Evolutionary conservation across 1,140 invertebrate species (phyloP).

Genomic region (Phthorimaea operculella): DNA sequence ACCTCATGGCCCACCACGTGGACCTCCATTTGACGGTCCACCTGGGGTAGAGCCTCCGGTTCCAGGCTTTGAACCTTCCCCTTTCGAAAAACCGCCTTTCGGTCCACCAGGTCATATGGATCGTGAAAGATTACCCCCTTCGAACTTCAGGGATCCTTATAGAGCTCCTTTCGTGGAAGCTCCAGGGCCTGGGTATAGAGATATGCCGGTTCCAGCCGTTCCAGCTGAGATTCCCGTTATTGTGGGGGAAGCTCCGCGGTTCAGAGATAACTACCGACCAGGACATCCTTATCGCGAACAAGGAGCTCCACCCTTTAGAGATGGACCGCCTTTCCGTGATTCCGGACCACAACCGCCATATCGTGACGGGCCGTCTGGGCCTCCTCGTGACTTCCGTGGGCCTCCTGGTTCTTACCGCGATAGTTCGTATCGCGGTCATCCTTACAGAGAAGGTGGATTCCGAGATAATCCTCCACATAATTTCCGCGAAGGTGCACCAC

Average conservation of each 20-base stretch:
- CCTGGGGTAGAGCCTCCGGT: conserved; percentile 66
- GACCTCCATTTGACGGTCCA: conserved; percentile 57
- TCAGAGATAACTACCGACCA: conserved; percentile 48
- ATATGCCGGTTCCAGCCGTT: conserved; percentile 35
- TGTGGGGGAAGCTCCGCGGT: conserved; percentile 38
- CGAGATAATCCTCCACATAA: conserved; percentile 46
- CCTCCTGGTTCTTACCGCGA: conserved; percentile 49
- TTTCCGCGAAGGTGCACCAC: conserved; percentile 36
- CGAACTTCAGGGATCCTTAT: conserved; percentile 52
- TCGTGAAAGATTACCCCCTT: conserved; percentile 47
- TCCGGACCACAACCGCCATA: conserved; percentile 29
- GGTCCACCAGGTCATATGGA: conserved; percentile 42
- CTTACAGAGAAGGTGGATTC: conserved; percentile 52
- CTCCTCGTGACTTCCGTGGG: conserved; percentile 36
- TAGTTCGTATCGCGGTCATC: conserved; percentile 38
- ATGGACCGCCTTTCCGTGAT: conserved; percentile 50
- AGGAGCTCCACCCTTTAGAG: conserved; percentile 40
- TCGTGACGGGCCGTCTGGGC: conserved; percentile 23
- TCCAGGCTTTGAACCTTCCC: conserved; percentile 65
- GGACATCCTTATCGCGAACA: conserved; percentile 42
- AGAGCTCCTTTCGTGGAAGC: conserved; percentile 45
- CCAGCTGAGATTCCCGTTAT: conserved; percentile 49
- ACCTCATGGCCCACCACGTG: conserved; percentile 51
- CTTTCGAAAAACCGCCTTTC: conserved; percentile 57
- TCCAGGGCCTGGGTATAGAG: conserved; percentile 33